Percentiles rank a stretch among this genome's conserved stretches.
Conservation (phyloP, 2,113 vertebrate genomes). For the Prochilodus magdalenae region DNA sequence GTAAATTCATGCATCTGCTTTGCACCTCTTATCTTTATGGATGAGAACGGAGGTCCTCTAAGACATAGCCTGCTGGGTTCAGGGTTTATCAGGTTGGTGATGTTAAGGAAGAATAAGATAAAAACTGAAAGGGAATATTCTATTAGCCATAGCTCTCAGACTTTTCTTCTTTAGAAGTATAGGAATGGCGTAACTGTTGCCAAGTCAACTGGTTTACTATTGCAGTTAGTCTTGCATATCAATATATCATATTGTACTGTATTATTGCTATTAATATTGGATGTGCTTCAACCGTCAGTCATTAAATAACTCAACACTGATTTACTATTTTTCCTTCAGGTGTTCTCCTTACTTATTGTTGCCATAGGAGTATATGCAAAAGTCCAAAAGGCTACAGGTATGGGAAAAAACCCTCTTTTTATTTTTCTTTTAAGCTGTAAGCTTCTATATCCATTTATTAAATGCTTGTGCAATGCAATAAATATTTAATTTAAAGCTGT, state of each 20-base stretch:
- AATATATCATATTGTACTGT: too few relatives aligned
- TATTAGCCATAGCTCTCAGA: neutral
- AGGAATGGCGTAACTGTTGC: neutral
- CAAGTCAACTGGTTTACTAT: neutral
- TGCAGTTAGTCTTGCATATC: neutral
- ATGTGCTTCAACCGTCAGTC: too few relatives aligned
- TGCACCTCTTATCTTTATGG: neutral
- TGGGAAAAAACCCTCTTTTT: neutral
- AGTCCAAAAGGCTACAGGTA: slow-evolving; percentile 80
- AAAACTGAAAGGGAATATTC: neutral
- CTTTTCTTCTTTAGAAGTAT: neutral
- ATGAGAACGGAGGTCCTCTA: neutral
- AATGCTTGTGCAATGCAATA: neutral
- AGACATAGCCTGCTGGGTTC: neutral
- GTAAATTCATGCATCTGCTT: neutral
- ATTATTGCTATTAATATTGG: too few relatives aligned
- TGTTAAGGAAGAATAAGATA: neutral
- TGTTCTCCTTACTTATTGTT: slow-evolving; percentile 78
- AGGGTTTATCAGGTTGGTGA: slow-evolving; percentile 1
- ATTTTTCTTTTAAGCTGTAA: neutral
- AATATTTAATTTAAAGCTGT: neutral
- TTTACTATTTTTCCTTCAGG: slow-evolving; percentile 58
- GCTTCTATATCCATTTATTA: neutral
- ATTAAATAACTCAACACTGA: neutral
- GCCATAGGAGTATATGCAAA: slow-evolving; percentile 78